These are phyloP conservation scores for Scortum barcoo DNA, from an alignment of 2,113 vertebrate genomes.

Conservation along the genomic window DNA sequence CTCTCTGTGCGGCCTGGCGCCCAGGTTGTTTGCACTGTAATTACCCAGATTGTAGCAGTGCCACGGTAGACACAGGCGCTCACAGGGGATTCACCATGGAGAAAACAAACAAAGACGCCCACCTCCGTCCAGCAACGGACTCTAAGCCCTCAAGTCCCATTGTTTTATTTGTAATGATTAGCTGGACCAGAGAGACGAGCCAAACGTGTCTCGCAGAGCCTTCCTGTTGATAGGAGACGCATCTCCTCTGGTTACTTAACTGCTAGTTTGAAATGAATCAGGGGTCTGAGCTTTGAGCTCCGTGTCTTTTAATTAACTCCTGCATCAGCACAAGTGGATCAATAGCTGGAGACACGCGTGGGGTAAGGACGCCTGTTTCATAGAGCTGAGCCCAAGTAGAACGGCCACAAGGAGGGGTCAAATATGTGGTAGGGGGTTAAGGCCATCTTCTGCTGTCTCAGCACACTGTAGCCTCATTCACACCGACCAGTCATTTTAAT, in stretches of 20 bases:
- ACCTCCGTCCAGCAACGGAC: slow-evolving; percentile 47
- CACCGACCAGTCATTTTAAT: slow-evolving; percentile 40
- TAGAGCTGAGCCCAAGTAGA: slow-evolving; percentile 19
- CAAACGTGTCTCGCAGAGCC: neutral
- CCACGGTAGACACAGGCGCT: slow-evolving; percentile 54
- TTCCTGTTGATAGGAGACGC: slow-evolving; percentile 14
- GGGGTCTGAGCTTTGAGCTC: slow-evolving; percentile 36
- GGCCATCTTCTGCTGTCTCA: slow-evolving; percentile 43
- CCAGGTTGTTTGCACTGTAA: slow-evolving; percentile 75
- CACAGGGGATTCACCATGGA: slow-evolving; percentile 51
- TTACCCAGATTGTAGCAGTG: slow-evolving; percentile 66
- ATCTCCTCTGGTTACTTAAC: slow-evolving; percentile 33
- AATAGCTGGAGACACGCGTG: slow-evolving; percentile 44
- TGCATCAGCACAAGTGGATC: slow-evolving; percentile 58
- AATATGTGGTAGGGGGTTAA: slow-evolving; percentile 22
- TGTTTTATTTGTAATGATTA: slow-evolving; percentile 48
- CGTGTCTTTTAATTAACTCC: slow-evolving; percentile 69
- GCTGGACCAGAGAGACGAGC: slow-evolving; percentile 23
- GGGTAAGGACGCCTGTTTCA: slow-evolving; percentile 26
- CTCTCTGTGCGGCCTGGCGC: slow-evolving; percentile 41
- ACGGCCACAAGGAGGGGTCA: slow-evolving; percentile 24
- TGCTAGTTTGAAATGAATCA: slow-evolving; percentile 53
- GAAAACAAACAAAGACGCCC: slow-evolving; percentile 59
- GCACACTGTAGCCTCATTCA: slow-evolving; percentile 45
- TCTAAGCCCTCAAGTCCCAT: slow-evolving; percentile 20